These are phyloP conservation scores for Trachythela sp. DNA, from an alignment of 64 coral and sea anemone species.

Conservation along the genomic window DNA sequence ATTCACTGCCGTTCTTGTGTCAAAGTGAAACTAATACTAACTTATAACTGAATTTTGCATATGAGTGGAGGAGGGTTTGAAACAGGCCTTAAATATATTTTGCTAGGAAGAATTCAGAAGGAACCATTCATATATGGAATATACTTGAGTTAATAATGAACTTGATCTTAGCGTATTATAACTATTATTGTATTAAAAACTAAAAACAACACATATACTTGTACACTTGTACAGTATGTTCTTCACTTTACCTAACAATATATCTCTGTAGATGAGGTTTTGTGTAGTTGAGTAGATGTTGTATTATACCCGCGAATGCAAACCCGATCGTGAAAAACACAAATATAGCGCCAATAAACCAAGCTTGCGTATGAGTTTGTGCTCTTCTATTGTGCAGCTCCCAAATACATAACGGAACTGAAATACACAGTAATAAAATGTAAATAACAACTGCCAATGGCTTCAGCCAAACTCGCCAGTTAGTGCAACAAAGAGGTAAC, in stretches of 20 bases:
- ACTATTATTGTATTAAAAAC: too few species aligned
- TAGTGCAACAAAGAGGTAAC: conserved; percentile 34
- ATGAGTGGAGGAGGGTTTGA: too few species aligned
- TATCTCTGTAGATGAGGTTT: conserved; percentile 82
- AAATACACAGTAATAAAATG: conserved; percentile 82
- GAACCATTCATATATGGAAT: too few species aligned
- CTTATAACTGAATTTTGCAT: too few species aligned
- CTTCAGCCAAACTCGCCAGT: conserved; percentile 74
- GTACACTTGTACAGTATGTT: background rate
- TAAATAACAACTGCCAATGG: conserved; percentile 67
- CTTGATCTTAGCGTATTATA: too few species aligned
- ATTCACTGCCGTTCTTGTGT: too few species aligned
- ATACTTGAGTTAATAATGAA: too few species aligned
- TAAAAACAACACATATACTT: background rate
- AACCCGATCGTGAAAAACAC: conserved; percentile 92
- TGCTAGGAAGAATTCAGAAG: too few species aligned
- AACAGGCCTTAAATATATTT: too few species aligned
- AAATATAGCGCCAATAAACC: conserved; percentile 89
- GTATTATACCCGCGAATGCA: conserved; percentile 87
- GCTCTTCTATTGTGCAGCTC: conserved; percentile 76
- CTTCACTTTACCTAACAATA: conserved; percentile 65
- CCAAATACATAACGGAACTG: conserved; percentile 76
- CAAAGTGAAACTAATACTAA: too few species aligned
- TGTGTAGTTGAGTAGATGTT: conserved; percentile 90
- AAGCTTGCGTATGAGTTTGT: conserved; percentile 75